A percentile compares a stretch with the other conserved stretches of the same genome.
Evolutionary conservation across 2,113 vertebrate species (phyloP).

Genomic region (Tetrax tetrax): DNA sequence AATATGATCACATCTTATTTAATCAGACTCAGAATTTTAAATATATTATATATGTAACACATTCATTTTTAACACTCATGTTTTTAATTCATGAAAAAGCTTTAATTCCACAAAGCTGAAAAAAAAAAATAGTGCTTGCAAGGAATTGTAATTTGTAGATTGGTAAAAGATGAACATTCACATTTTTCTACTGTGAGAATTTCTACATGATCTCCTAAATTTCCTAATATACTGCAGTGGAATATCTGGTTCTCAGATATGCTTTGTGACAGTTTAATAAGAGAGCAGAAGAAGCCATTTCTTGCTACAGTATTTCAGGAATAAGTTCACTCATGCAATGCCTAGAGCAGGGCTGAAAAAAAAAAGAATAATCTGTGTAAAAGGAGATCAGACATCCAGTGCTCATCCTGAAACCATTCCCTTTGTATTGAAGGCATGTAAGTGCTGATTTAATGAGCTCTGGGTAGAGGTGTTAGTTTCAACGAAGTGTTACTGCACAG

Average conservation of each 20-base stretch:
- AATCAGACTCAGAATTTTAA: neutral
- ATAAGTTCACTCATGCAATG: slow-evolving; percentile 31
- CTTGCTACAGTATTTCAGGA: slow-evolving; percentile 47
- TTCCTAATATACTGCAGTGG: neutral
- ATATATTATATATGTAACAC: neutral
- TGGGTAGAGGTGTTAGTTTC: slow-evolving; percentile 5
- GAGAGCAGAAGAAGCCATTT: neutral
- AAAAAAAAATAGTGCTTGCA: neutral
- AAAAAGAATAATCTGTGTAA: slow-evolving; percentile 14
- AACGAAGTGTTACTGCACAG: neutral
- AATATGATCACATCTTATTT: neutral
- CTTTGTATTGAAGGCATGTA: neutral
- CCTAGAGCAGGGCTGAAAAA: neutral
- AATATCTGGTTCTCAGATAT: slow-evolving; percentile 48
- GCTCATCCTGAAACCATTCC: neutral
- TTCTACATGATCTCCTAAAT: neutral
- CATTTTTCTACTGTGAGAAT: neutral
- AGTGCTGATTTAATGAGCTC: slow-evolving; percentile 50
- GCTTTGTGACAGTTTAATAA: slow-evolving; percentile 33
- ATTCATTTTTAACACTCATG: neutral
- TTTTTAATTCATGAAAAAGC: neutral
- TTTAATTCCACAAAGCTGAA: neutral
- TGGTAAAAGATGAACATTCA: neutral
- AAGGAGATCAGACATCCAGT: slow-evolving; percentile 13
- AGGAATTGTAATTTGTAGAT: neutral